Evolutionary conservation across 2,797 vertebrate species (phyloP), one percentile per base, ranked within the genome.

Genomic region (Ibycter americanus): DNA sequence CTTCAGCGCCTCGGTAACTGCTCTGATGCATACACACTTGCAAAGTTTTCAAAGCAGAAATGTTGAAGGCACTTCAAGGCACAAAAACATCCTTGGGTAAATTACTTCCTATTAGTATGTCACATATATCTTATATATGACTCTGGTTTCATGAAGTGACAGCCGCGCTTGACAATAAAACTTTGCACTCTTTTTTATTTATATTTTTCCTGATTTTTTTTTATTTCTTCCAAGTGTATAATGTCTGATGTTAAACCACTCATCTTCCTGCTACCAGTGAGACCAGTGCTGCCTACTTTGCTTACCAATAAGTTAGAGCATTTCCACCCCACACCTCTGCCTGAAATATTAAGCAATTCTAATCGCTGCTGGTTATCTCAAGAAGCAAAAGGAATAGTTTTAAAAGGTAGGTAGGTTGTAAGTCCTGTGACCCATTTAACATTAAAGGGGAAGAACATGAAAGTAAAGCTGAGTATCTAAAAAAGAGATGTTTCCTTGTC

Each of bases 31-130:
- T 96, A 98, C 92, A 97, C 95, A 96, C 97, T 97, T 77, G 23
- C 96, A 94, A 97, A 98, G 97, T 98, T 98, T 98, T 97, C 92
- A 86, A 97, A 98, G 97, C 97, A 83, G 76, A 97, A 96, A 96
- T 95, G 95, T 82, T 94, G 97, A 98, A 98, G 96, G 98, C 97
- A 98, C 97, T 98, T 98, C 98, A 97, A 98, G 98, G 97, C 97
- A 97, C 97, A 97, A 97, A 98, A 97, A 97, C 98, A 98, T 98
- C 98, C 98, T 98, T 98, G 98, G 97, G 97, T 98, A 98, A 98
- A 98, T 98, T 98, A 98, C 98, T 98, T 98, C 97, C 98, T 98
- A 98, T 98, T 98, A 98, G 98, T 98, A 96, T 98, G 98, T 98
- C 98, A 98, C 98, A 98, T 98, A 98, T 98, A 98, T 98, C 98